Evolutionary conservation across 2,113 vertebrate species (phyloP).

Genomic region (Brachyistius frenatus): DNA sequence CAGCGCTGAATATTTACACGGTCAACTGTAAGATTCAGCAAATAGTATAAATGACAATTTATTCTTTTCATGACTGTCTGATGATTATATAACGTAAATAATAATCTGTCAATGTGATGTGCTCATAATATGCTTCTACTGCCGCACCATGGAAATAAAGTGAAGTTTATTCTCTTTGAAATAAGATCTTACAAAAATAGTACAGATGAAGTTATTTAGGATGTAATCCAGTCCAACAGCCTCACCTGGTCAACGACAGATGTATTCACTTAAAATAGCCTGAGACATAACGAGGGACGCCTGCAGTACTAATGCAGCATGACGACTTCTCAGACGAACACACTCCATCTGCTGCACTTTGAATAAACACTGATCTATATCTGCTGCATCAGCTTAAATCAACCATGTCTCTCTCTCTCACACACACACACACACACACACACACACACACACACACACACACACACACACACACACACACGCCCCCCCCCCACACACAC

Average conservation of each 20-base stretch:
- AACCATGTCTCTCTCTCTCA: background rate
- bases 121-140: background rate
- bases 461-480: slow-evolving; percentile 19
- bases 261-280: slow-evolving; percentile 22
- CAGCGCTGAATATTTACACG: background rate
- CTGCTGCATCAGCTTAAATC: slow-evolving; percentile 64
- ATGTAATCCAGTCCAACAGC: background rate
- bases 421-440: slow-evolving; percentile 22
- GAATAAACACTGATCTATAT: slow-evolving; percentile 65
- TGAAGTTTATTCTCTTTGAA: background rate
- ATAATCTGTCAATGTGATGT: background rate
- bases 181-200: background rate
- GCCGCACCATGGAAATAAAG: background rate
- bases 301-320: slow-evolving; percentile 39
- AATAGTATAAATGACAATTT: background rate
- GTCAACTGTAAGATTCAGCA: background rate
- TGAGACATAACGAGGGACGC: slow-evolving; percentile 12
- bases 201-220: slow-evolving; percentile 8
- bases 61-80: too few species aligned
- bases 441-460: slow-evolving; percentile 7
- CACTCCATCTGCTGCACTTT: slow-evolving; percentile 63
- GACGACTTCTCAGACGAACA: slow-evolving; percentile 41
- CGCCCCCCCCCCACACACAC: slow-evolving; percentile 6
- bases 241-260: background rate
- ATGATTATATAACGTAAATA: background rate